A percentile compares a stretch with the other conserved stretches of the same genome.
Conservation (phyloP, 2,113 vertebrate species). For the Phyllostomus hastatus region DNA sequence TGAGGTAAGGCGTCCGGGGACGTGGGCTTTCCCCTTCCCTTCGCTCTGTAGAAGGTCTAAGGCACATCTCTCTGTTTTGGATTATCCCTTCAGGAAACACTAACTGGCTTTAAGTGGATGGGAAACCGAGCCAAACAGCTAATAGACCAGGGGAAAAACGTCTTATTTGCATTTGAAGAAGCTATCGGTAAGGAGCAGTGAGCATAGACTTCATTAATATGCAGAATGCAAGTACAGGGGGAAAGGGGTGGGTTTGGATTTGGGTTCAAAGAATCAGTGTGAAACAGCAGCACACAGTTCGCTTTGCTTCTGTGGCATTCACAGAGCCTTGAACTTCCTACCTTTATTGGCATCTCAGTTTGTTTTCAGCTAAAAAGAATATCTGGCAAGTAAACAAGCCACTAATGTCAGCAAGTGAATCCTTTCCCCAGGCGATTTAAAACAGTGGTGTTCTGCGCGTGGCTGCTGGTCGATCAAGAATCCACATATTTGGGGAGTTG, state of each 20-base stretch:
- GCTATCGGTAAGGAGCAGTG: slow-evolving; percentile 90
- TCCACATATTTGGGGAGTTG: background rate
- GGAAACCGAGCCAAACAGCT: slow-evolving; percentile 94
- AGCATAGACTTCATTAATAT: background rate
- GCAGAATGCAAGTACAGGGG: background rate
- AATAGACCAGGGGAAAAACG: slow-evolving; percentile 90
- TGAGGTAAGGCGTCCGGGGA: slow-evolving; percentile 83
- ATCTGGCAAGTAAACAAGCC: background rate
- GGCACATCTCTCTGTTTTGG: background rate
- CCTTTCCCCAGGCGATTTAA: background rate
- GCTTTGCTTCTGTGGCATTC: background rate
- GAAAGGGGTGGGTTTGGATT: background rate
- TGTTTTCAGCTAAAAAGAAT: background rate
- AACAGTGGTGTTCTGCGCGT: background rate
- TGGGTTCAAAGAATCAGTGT: background rate
- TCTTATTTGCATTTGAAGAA: slow-evolving; percentile 98
- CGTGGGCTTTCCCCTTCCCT: background rate
- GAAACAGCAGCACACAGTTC: background rate
- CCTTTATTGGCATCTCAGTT: background rate
- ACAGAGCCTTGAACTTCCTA: background rate
- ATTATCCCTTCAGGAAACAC: slow-evolving; percentile 87
- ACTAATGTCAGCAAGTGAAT: background rate
- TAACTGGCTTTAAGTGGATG: slow-evolving; percentile 99
- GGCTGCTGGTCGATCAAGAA: background rate
- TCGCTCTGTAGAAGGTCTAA: background rate